phyloP scores from a whole-genome alignment of 2,113 vertebrate genomes.

The Microtus montanus region DNA sequence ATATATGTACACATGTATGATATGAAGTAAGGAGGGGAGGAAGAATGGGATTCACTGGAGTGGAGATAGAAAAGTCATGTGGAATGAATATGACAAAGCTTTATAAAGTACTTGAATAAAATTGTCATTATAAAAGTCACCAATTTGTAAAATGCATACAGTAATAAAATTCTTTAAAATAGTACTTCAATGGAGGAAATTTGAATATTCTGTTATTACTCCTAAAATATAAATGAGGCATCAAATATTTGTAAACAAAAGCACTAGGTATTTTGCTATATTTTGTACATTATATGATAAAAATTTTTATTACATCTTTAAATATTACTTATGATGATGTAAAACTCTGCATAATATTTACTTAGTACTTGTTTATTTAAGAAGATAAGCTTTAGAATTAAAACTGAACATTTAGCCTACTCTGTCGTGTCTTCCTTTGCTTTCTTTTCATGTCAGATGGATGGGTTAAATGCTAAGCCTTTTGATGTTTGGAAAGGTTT shows the following conservation, averaged over 20 bases:
- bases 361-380: background rate
- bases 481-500: conserved; percentile 4
- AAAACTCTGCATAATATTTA: background rate
- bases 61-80: background rate
- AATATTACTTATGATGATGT: conserved; percentile 26
- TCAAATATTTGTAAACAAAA: background rate
- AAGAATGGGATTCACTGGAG: background rate
- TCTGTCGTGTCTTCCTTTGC: background rate
- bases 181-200: conserved; percentile 35
- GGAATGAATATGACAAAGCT: background rate
- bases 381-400: background rate
- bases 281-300: conserved; percentile 2
- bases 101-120: background rate
- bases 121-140: background rate
- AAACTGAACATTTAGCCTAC: background rate
- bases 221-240: conserved; percentile 15
- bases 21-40: too few species aligned
- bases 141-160: background rate
- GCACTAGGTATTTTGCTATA: conserved; percentile 4
- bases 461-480: background rate
- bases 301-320: conserved; percentile 30
- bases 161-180: background rate
- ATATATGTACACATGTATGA: background rate
- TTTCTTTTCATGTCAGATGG: background rate
- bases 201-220: background rate